Evolutionary conservation across 1,140 invertebrate species (phyloP), one percentile per base, ranked within the genome.

Genomic region (Heliconius hewitsoni): DNA sequence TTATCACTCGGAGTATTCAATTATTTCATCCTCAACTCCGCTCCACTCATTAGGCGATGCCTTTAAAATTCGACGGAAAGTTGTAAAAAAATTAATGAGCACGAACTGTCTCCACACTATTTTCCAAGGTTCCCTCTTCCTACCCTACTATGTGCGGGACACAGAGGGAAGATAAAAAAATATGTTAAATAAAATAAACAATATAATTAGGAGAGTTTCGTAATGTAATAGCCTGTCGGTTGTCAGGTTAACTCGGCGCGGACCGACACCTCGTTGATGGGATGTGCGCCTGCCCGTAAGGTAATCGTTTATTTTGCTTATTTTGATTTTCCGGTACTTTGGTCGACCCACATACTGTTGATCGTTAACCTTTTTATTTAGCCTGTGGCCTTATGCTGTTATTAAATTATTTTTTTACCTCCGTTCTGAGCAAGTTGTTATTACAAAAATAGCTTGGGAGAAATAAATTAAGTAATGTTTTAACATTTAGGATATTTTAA

Each of bases 181-280:
- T 2, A 27, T 27, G 13, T 27, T 66, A 11, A n/a, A 66, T 66
- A 27, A 27, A 66, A 66, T 30, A 16, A 11, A 66, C 27, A 27
- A 66, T 30, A 66, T 27, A 27, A 66, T 27, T 66, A 66, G 27
- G 60, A 66, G 27, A 66, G 23, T 66, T 66, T 27, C 60, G 60
- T 66, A 66, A 66, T 66, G 60, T 66, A 66, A 66, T 66, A 66
- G 60, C 60, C 60, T 66, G 60, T 66, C 60, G 60, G 23, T 16
- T 66, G 60, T 66, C 60, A 30, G 60, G 60, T 30, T 30, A 16
- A 13, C 60, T 66, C 60, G 4, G 27, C n/a, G 55, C 55, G 27
- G 13, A 11, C 60, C 60, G 60, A 66, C 60, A 66, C 60, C 60
- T 66, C 60, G 60, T 27, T 66, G 60, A 66, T 66, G 27, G 60